Evolutionary conservation across 1,140 invertebrate genomes (phyloP), one percentile per base, ranked within the genome.

Genomic region (Drosophila elegans): DNA sequence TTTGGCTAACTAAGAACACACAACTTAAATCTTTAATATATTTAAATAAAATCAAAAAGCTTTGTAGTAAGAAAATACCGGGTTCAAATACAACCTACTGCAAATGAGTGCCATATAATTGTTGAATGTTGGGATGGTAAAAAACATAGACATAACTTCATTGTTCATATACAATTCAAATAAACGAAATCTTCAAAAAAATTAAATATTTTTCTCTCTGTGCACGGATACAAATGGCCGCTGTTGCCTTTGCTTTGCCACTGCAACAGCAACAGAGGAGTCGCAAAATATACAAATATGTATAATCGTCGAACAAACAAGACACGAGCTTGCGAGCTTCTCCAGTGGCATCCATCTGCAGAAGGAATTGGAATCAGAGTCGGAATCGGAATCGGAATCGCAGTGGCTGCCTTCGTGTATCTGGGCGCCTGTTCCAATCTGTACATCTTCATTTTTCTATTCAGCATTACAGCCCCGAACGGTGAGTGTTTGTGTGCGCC

Each of bases 361-460:
- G 61, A 66, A 45, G 64, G 64, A 68, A 52, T 52, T 29, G 61
- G 12, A 38, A 21, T 27, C 11, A 60, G 60, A 67, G 32, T 52
- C 38, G 61, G 9, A 38, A 21, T 27, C 10, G 64, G 59, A 67
- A 32, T 48, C 27, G 59, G 11, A 13, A 16, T 27, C 4, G 13
- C 25, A 34, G 63, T 7, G 13, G 12, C 74, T 46, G 46, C 45
- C 45, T 75, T 12, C 25, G 11, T 7, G 54, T 38, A 62, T 72
- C 85, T 90, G 85, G 29, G 78, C 80, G 78, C 85, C 85, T 89
- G 63, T 68, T 89, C 36, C 36, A 90, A 79, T 89, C 85, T 80
- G 84, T 89, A 84, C 84, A 89, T 89, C 84, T 89, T 89, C 84
- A 89, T 89, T 89, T 89, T 89, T 80, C 84, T 82, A 88, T 74